Evolutionary conservation across 2,888 invertebrate genomes (phyloP), one percentile per base, ranked within the genome.

Genomic region (Hemistola chrysoprasaria): DNA sequence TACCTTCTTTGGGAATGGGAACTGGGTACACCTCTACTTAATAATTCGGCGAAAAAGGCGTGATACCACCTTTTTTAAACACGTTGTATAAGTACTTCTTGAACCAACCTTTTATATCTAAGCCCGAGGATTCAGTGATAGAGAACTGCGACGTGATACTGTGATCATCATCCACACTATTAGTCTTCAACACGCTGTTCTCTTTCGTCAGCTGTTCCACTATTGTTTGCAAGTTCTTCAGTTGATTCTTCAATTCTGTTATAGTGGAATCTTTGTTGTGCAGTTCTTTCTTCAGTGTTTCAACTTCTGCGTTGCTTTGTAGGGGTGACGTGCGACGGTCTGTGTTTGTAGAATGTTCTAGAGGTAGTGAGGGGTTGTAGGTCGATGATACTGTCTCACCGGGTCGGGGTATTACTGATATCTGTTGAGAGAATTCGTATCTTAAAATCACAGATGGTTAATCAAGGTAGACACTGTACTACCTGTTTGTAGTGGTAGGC

Each of bases 181-280:
- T 85, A 0, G 90, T 92, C 62, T 94, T 93, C 23, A 97, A 69
- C 37, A 94, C 93, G 32, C 92, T 91, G 77, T 97, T 97, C 73
- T 97, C 97, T 44, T 91, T 92, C 8, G 94, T 93, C 27, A 97
- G 76, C 56, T 92, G 93, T 64, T 95, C 94, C 9, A 97, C 93
- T 29, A 92, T 92, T 2, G 91, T 90, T 56, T 92, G 92, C 11
- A 94, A 71, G 55, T 89, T 90, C 39, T 84, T 86, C 10, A 94
- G 75, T 62, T 94, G 93, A 16, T 89, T 90, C 50, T 91, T 91
- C 0, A 94, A 73, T 59, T 92, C 92, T 10, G 89, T 91, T 60
- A 93, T 93, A 1, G 92, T 93, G 23, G 89, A 91, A 63, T 92
- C 92, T 44, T 92, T 91, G 52, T 86, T 90, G 70, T 90, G 90